These are phyloP conservation scores for Shargacucullia verbasci DNA, from an alignment of 2,888 invertebrate genomes.

Conservation along the genomic window DNA sequence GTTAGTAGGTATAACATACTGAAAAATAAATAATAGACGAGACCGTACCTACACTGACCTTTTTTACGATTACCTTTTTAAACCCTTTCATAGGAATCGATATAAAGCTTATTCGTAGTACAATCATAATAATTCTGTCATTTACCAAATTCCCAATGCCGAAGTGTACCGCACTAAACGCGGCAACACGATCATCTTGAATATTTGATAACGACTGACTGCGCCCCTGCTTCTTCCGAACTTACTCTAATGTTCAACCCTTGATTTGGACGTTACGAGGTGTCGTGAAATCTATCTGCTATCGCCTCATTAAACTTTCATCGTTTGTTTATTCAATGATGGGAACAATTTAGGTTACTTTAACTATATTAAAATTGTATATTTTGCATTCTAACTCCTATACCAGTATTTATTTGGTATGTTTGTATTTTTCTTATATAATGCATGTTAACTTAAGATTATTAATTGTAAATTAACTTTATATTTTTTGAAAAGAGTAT, in stretches of 20 bases:
- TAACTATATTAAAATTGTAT: too few species aligned
- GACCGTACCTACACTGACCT: too few species aligned
- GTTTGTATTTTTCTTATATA: too few species aligned
- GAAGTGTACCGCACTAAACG: conserved; percentile 53
- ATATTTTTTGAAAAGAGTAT: too few species aligned
- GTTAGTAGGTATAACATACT: too few species aligned
- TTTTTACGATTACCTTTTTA: too few species aligned
- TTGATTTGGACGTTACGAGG: conserved; percentile 60
- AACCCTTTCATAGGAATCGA: conserved; percentile 1
- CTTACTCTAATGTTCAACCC: conserved; percentile 72
- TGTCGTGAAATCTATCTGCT: conserved; percentile 53
- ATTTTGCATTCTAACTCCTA: too few species aligned
- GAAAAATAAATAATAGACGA: too few species aligned
- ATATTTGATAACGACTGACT: conserved; percentile 74
- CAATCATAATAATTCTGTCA: conserved; percentile 30
- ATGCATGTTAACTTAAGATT: too few species aligned
- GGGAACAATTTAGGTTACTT: conserved; percentile 6
- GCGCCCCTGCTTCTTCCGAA: conserved; percentile 53
- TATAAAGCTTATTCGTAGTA: conserved; percentile 1
- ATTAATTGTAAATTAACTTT: too few species aligned
- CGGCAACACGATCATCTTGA: conserved; percentile 59
- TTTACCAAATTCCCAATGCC: conserved; percentile 49
- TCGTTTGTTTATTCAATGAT: conserved; percentile 54
- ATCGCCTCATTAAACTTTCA: conserved; percentile 69
- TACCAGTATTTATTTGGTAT: too few species aligned